Evolutionary conservation across 1,140 invertebrate genomes (phyloP).

Genomic region (Drosophila bocqueti): DNA sequence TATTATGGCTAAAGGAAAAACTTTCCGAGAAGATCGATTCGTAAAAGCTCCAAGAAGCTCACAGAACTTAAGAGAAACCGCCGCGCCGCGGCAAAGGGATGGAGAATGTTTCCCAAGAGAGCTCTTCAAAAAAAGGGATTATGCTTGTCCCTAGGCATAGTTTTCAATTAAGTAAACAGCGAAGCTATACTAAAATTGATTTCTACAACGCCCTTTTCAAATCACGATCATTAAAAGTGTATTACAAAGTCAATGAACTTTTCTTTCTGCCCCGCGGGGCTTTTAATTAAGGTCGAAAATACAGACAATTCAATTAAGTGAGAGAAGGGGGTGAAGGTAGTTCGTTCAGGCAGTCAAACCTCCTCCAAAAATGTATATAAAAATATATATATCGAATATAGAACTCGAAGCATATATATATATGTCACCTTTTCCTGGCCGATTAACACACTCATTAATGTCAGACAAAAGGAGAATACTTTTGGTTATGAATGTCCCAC

Average conservation of each 20-base stretch:
- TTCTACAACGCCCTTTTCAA: conserved; percentile 30
- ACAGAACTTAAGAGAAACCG: conserved; percentile 40
- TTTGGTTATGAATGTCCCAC: conserved; percentile 49
- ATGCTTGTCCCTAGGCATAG: conserved; percentile 7
- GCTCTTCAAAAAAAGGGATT: conserved; percentile 22
- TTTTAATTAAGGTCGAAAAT: conserved; percentile 59
- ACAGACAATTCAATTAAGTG: conserved; percentile 50
- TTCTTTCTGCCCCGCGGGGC: conserved; percentile 8
- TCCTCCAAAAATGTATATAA: conserved; percentile 1
- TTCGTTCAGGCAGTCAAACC: not conserved
- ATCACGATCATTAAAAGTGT: conserved; percentile 58
- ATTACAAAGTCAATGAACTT: conserved; percentile 71
- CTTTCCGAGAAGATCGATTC: conserved; percentile 53
- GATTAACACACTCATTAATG: conserved; percentile 76
- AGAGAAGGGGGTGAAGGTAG: conserved; percentile 6
- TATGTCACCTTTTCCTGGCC: conserved; percentile 61
- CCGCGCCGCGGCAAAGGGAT: conserved; percentile 2
- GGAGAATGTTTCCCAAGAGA: conserved; percentile 16
- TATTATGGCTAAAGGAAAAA: conserved; percentile 63
- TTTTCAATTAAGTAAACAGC: conserved; percentile 66
- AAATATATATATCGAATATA: not conserved
- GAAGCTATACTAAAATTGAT: conserved; percentile 55
- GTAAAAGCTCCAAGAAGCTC: conserved; percentile 60
- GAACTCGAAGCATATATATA: not conserved
- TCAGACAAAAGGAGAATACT: conserved; percentile 43